phyloP scores from a whole-genome alignment of 2,888 invertebrate species.

The Microctonus aethiopoides region DNA sequence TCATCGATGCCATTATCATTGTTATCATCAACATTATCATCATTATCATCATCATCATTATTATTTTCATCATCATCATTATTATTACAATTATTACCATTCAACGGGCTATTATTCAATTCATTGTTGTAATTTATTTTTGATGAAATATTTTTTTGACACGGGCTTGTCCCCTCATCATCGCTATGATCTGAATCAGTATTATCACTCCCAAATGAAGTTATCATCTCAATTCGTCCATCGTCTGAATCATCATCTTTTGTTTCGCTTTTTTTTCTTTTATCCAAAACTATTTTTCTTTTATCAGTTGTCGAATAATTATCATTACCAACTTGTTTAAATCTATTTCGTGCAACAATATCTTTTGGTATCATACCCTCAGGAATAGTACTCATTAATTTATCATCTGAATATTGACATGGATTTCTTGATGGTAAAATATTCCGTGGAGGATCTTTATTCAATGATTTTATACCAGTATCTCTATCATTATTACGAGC shows the following conservation, averaged over 20 bases:
- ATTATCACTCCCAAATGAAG: constrained; percentile 71
- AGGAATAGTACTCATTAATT: constrained; percentile 38
- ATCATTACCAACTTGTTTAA: constrained; percentile 40
- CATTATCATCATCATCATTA: neutral
- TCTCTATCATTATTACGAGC: constrained; percentile 15
- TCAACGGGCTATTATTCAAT: neutral
- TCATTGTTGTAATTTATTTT: too few relatives aligned
- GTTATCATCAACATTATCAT: constrained; percentile 3
- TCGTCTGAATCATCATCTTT: constrained; percentile 67
- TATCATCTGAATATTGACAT: constrained; percentile 7
- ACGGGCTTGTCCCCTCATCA: constrained; percentile 36
- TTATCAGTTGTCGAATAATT: neutral
- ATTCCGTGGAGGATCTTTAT: neutral
- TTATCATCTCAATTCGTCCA: constrained; percentile 71
- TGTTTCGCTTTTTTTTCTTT: constrained; percentile 13
- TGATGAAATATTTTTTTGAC: constrained; percentile 26
- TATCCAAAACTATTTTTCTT: neutral
- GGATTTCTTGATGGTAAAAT: neutral
- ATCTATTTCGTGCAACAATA: constrained; percentile 60
- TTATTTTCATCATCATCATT: neutral
- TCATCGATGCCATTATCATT: neutral
- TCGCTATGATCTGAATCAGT: constrained; percentile 60
- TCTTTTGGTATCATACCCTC: constrained; percentile 65
- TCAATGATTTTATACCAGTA: neutral
- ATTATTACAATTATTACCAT: neutral